These are phyloP conservation scores for Leptestheria dahalacensis DNA, from an alignment of 1,140 invertebrate species.

Conservation along the genomic window DNA sequence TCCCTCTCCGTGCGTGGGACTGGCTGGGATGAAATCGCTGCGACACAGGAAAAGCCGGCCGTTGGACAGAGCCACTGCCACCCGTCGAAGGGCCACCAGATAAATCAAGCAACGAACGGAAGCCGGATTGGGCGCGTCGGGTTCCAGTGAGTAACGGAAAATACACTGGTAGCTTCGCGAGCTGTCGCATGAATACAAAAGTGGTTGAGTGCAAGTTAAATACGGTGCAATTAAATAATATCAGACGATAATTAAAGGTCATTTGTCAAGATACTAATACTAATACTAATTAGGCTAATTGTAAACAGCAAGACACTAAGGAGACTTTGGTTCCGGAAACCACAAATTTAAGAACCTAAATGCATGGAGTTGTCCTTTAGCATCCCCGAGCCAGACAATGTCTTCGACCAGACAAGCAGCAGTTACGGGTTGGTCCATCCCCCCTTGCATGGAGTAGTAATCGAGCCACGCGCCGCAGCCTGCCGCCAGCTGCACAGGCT, in stretches of 20 bases:
- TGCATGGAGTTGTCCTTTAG: constrained; percentile 57
- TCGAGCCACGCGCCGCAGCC: constrained; percentile 9
- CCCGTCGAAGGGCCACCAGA: constrained; percentile 44
- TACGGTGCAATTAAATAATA: too few species aligned
- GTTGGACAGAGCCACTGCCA: constrained; percentile 53
- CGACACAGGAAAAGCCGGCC: constrained; percentile 58
- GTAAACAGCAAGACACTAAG: too few species aligned
- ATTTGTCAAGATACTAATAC: too few species aligned
- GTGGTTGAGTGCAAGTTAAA: background rate
- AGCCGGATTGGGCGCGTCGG: constrained; percentile 30
- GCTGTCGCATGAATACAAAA: constrained; percentile 15
- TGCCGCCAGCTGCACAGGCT: background rate
- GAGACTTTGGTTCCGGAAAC: too few species aligned
- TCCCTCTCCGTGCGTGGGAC: constrained; percentile 44
- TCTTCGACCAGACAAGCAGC: constrained; percentile 43
- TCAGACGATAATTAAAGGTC: too few species aligned
- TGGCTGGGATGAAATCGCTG: constrained; percentile 40
- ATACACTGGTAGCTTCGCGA: constrained; percentile 28
- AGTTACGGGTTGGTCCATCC: constrained; percentile 16
- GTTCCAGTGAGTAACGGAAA: constrained; percentile 36
- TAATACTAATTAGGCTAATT: too few species aligned
- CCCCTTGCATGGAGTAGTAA: constrained; percentile 4
- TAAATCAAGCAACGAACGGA: constrained; percentile 46
- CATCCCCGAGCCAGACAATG: constrained; percentile 74
- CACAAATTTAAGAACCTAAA: constrained; percentile 29